These are phyloP conservation scores for Rhopalosiphum maidis DNA, from an alignment of 1,140 invertebrate genomes.

Conservation along the genomic window DNA sequence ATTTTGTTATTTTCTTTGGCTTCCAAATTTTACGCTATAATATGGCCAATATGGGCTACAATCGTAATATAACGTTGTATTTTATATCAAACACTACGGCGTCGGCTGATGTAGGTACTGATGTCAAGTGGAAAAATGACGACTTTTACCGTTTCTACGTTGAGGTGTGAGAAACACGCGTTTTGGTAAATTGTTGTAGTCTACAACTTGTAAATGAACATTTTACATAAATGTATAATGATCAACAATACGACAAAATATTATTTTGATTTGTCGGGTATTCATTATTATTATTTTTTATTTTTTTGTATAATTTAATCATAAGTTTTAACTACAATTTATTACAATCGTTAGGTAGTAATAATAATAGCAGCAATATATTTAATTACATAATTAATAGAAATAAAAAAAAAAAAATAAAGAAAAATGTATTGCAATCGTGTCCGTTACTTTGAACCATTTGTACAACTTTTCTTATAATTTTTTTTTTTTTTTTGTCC, in stretches of 20 bases:
- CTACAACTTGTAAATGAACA: too few species aligned
- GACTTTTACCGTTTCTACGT: not conserved
- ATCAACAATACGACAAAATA: not conserved
- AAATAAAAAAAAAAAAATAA: slow-evolving; percentile 27
- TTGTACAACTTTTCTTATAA: not conserved
- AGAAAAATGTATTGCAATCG: slow-evolving; percentile 45
- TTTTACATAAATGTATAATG: not conserved
- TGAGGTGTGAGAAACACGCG: not conserved
- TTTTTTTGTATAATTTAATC: slow-evolving; percentile 33
- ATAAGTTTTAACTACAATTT: slow-evolving; percentile 55
- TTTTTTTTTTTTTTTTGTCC: not conserved
- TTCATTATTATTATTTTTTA: not conserved
- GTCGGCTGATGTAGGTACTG: too few species aligned
- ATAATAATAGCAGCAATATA: slow-evolving; percentile 50
- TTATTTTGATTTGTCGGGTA: not conserved
- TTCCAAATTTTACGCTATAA: too few species aligned
- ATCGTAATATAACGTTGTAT: too few species aligned
- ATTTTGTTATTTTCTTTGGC: not conserved
- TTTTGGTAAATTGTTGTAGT: not conserved
- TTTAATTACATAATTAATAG: slow-evolving; percentile 41
- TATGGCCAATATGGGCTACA: too few species aligned
- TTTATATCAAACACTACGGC: too few species aligned
- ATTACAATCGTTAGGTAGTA: slow-evolving; percentile 50
- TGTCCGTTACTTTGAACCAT: slow-evolving; percentile 37
- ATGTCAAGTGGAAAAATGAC: not conserved